Base-by-base conservation (phyloP, 2,888 invertebrate species). In the Lucinisca nassula region DNA sequence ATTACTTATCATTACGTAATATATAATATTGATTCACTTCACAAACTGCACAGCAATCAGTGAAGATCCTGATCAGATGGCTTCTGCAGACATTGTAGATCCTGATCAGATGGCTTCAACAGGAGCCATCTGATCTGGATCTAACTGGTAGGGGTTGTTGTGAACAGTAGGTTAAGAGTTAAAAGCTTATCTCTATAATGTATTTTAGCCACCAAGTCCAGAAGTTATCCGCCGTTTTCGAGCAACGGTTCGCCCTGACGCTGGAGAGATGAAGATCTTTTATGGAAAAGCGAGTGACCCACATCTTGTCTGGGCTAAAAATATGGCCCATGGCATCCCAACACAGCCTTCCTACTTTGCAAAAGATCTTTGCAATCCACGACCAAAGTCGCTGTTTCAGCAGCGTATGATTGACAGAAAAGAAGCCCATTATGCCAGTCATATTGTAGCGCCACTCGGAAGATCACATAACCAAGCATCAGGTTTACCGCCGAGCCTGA, bases 211-310 rank as follows among this genome's bases (percentile, higher is more conserved):
- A 27, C 92, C 93, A 77, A 94, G 95, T 70, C 94, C 96, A 67
- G 94, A 94, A 24, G 93, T 94, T 14, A 93, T 96, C 30, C 88
- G 94, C 32, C 91, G 94, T 73, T 96, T 96, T 90, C 91, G 95
- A 37, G 94, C 94, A 30, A 95, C 95, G 21, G 90, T 94, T 32
- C 90, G 92, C 8, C 96, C 96, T 17, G 95, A 95, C 88, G 95
- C 95, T 58, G 95, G 96, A 6, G 91, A 94, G 80, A 93, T 92
- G 85, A 91, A 94, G 32, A 92, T 96, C 2, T 96, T 96, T 83
- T 95, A 96, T 88, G 96, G 96, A 24, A 94, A 92, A 85, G 95
- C 96, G 0, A 89, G 92, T 78, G 96, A 96, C 49, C 96, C 96
- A 12, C 95, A 96, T n/a, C 88, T 91, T 55, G 88, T 94, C 73